These are phyloP conservation scores for Calidris pugnax DNA, from an alignment of 2,113 vertebrate genomes.

Conservation along the genomic window DNA sequence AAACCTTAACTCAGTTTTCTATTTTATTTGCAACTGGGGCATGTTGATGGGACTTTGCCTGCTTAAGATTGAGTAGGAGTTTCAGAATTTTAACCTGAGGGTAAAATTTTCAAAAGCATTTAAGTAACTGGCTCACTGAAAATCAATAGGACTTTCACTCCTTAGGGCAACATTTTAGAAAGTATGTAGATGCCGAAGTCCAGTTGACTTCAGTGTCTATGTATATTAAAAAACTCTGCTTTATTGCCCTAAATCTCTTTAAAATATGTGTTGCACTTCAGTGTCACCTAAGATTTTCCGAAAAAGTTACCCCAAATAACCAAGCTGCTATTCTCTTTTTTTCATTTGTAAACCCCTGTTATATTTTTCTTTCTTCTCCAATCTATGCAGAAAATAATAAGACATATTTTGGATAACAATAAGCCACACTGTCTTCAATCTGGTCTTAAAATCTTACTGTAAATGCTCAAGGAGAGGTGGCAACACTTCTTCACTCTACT, in stretches of 20 bases:
- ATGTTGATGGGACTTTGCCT: conserved; percentile 42
- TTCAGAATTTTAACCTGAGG: conserved; percentile 63
- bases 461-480: background rate
- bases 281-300: background rate
- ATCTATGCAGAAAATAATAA: background rate
- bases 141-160: conserved; percentile 54
- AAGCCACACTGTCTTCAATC: background rate
- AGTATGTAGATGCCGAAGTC: conserved; percentile 9
- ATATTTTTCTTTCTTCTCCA: background rate
- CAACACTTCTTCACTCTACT: background rate
- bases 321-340: background rate
- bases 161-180: conserved; percentile 48
- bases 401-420: background rate
- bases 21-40: conserved; percentile 48
- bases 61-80: conserved; percentile 44
- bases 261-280: background rate
- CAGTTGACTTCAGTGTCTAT: background rate
- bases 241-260: background rate
- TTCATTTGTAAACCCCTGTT: background rate
- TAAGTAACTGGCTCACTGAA: conserved; percentile 29
- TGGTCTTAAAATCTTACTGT: conserved; percentile 5
- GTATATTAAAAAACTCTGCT: background rate
- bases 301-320: background rate
- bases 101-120: conserved; percentile 66
- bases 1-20: conserved; percentile 42